phyloP scores from a whole-genome alignment of 2,113 vertebrate genomes.

The Oreochromis tanganicae region DNA sequence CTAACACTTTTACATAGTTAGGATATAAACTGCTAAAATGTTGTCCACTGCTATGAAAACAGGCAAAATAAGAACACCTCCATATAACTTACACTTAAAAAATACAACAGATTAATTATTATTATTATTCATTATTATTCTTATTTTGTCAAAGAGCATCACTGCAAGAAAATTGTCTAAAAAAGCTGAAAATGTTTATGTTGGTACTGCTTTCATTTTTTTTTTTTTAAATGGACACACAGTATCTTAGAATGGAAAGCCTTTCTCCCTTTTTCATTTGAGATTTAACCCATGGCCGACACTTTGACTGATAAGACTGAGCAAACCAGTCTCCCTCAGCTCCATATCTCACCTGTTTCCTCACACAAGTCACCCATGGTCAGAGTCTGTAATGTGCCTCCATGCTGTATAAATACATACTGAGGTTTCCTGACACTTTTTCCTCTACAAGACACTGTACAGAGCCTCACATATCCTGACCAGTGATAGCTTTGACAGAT shows the following conservation, averaged over 20 bases:
- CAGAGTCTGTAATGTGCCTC: constrained; percentile 39
- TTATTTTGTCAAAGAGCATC: background rate
- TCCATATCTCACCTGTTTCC: constrained; percentile 22
- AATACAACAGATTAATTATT: background rate
- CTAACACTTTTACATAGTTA: background rate
- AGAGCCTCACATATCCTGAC: constrained; percentile 8
- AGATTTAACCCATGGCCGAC: constrained; percentile 12
- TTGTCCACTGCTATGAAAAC: background rate
- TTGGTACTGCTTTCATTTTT: background rate
- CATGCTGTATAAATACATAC: constrained; percentile 58
- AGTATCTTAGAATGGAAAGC: background rate
- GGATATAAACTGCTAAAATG: background rate
- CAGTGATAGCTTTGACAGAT: constrained; percentile 40
- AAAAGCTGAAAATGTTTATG: background rate
- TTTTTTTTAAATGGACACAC: background rate
- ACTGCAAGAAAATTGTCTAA: background rate
- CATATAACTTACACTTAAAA: background rate
- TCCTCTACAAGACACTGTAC: background rate
- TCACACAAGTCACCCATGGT: constrained; percentile 21
- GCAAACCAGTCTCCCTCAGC: constrained; percentile 9
- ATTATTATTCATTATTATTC: background rate
- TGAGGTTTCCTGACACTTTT: constrained; percentile 33
- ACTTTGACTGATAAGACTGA: constrained; percentile 25
- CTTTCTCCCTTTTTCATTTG: constrained; percentile 3
- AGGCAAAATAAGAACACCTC: background rate